These are phyloP conservation scores for Sarcophaga carnaria DNA, from an alignment of 2,888 invertebrate genomes.

Conservation along the genomic window DNA sequence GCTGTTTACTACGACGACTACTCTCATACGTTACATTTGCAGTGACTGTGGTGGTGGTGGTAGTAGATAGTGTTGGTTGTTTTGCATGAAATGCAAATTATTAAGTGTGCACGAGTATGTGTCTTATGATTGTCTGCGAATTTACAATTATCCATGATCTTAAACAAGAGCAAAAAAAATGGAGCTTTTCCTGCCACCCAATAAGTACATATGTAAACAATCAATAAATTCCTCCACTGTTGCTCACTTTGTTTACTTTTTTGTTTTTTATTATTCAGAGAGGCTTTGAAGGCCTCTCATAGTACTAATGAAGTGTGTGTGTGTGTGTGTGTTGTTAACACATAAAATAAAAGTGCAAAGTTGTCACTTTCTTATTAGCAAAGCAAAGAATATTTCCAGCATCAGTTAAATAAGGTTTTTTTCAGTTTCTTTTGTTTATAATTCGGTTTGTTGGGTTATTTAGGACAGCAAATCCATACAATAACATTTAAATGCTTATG, in stretches of 20 bases:
- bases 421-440: too few relatives aligned
- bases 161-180: slow-evolving; percentile 41
- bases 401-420: too few relatives aligned
- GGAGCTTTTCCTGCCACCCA: neutral
- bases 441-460: too few relatives aligned
- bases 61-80: too few relatives aligned
- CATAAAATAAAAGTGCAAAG: neutral
- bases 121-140: slow-evolving; percentile 65
- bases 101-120: slow-evolving; percentile 9
- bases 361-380: neutral
- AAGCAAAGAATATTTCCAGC: too few relatives aligned
- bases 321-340: too few relatives aligned
- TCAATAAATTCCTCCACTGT: neutral
- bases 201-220: neutral
- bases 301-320: too few relatives aligned
- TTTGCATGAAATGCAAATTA: neutral
- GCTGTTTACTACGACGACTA: neutral
- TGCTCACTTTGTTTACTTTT: neutral
- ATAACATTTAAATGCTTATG: too few relatives aligned
- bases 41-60: neutral
- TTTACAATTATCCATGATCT: slow-evolving; percentile 66
- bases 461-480: too few relatives aligned
- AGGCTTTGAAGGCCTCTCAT: too few relatives aligned
- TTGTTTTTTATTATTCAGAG: neutral
- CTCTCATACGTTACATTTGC: neutral